phyloP scores from a whole-genome alignment of 2,113 vertebrate species.

The Bos indicus region DNA sequence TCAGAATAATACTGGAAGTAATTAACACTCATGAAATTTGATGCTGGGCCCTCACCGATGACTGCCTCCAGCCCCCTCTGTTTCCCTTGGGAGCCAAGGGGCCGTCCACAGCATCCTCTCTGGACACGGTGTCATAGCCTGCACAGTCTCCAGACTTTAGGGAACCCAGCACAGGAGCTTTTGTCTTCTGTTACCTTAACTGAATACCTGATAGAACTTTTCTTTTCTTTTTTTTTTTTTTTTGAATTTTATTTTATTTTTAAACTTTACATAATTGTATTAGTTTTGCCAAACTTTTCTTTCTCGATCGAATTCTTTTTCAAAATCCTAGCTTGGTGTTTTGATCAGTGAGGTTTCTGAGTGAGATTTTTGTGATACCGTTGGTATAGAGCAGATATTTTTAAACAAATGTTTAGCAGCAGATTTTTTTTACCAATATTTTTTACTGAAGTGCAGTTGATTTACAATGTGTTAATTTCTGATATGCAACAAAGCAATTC shows the following conservation, averaged over 20 bases:
- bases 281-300: neutral
- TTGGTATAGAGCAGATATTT: neutral
- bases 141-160: neutral
- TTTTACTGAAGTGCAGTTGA: neutral
- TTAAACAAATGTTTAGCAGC: neutral
- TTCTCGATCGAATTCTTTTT: neutral
- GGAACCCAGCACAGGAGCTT: neutral
- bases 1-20: neutral
- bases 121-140: fast-evolving
- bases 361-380: neutral
- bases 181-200: neutral
- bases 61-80: neutral
- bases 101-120: neutral
- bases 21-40: neutral
- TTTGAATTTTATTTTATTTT: no score
- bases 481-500: neutral
- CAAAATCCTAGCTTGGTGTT: neutral
- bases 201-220: neutral
- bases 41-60: neutral
- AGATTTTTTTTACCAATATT: neutral
- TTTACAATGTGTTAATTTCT: neutral
- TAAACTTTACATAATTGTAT: no score
- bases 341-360: neutral
- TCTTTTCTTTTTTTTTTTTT: neutral
- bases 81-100: neutral